Base-by-base conservation (phyloP, 1,140 invertebrate species). In the Sycobia sp. region DNA sequence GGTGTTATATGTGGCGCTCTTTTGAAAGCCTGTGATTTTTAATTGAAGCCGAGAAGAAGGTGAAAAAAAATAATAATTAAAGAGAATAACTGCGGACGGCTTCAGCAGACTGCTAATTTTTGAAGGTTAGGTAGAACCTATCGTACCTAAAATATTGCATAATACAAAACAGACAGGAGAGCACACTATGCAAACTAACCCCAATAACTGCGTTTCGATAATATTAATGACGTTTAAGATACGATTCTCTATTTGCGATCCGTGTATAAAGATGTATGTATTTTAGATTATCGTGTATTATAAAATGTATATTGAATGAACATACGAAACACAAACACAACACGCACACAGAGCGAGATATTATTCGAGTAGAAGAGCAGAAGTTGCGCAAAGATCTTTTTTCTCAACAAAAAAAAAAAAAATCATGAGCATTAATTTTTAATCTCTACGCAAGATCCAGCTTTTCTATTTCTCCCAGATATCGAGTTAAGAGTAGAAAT, bases 221-320 rank as follows among this genome's bases (percentile, higher is more conserved):
- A 64, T 53, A 73, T 65, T 68, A 62, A 71, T 71, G 69, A 70
- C 69, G 68, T 76, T 74, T 64, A 72, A 76, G 39, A 36, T 62
- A 44, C 70, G 67, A 73, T 71, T 74, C 72, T 68, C 51, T 49
- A 62, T 71, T 68, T 66, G 73, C 73, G 66, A 68, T 68, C 69
- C 71, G 73, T 77, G 73, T 76, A 75, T 74, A 74, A 76, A 75
- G 73, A 72, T 78, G 73, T 75, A 75, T 75, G 75, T 78, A 78
- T 80, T 80, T 79, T 78, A 80, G 77, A 79, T 78, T 79, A 79
- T 73, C 71, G 70, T 76, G 71, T 73, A 73, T 70, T 78, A 76
- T 73, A 59, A 67, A 61, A 71, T 54, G 55, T 34, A 73, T 62
- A 70, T 59, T 58, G 10, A 49, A n/a, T 10, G 4, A 13, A 29